phyloP scores from a whole-genome alignment of 1,140 invertebrate genomes.

The Drosophila triauraria region DNA sequence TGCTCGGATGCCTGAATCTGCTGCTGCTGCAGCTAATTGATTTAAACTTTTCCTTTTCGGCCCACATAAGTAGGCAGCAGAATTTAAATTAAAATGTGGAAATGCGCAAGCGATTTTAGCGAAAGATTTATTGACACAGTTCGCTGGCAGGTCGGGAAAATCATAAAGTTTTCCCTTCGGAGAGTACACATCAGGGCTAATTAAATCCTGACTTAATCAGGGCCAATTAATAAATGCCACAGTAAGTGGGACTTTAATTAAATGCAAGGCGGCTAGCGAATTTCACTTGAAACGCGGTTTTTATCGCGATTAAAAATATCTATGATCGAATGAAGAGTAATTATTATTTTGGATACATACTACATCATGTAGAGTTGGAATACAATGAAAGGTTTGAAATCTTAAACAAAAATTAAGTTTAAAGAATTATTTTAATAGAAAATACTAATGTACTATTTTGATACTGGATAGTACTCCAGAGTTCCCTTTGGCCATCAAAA shows the following conservation, averaged over 20 bases:
- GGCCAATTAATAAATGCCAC: conserved; percentile 7
- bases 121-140: conserved; percentile 37
- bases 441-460: too few species aligned
- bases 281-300: too few species aligned
- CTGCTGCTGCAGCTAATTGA: conserved; percentile 25
- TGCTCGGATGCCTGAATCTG: conserved; percentile 32
- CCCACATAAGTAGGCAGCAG: conserved; percentile 40
- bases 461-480: too few species aligned
- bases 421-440: too few species aligned
- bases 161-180: conserved; percentile 23
- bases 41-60: conserved; percentile 27
- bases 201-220: conserved; percentile 26
- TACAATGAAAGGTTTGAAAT: neutral
- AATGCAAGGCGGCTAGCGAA: neutral
- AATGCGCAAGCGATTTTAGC: conserved; percentile 25
- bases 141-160: conserved; percentile 8
- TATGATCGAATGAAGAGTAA: neutral
- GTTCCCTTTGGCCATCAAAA: too few species aligned
- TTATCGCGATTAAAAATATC: neutral
- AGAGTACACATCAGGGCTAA: conserved; percentile 14
- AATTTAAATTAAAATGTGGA: conserved; percentile 34
- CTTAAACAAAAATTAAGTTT: neutral
- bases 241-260: neutral
- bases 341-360: too few species aligned
- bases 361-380: too few species aligned